Conservation (phyloP, 2,113 vertebrate genomes). For the Phaethornis superciliosus region DNA sequence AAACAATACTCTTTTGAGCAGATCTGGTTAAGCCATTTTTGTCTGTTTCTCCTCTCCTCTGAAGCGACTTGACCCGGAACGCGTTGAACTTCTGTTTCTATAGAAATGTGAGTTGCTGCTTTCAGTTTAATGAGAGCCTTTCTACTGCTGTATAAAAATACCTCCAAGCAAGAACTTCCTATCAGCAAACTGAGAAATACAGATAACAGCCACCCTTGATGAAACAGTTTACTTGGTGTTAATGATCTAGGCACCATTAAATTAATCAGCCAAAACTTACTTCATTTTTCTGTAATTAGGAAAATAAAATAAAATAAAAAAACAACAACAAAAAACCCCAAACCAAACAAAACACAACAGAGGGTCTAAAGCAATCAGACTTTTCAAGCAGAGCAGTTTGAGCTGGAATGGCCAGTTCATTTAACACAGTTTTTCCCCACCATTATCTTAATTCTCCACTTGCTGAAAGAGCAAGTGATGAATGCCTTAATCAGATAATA, state of each 20-base stretch:
- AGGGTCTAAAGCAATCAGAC: background rate
- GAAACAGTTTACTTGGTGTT: background rate
- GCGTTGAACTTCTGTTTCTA: background rate
- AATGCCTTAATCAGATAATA: conserved; percentile 69
- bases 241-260: background rate
- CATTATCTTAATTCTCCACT: conserved; percentile 5
- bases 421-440: background rate
- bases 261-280: background rate
- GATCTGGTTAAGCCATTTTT: background rate
- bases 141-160: background rate
- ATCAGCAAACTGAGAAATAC: background rate
- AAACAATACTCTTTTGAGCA: background rate
- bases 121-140: background rate
- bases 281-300: background rate
- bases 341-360: background rate
- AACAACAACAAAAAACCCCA: no score
- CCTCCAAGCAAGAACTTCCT: background rate
- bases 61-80: background rate
- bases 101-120: background rate
- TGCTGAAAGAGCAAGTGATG: conserved; percentile 30
- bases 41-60: background rate
- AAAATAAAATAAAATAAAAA: background rate
- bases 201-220: background rate
- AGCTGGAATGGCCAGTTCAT: background rate
- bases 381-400: background rate